A percentile compares a stretch with the other conserved stretches of the same genome.
Conservation (phyloP, 1,140 invertebrate species). For the Gerris buenoi region DNA sequence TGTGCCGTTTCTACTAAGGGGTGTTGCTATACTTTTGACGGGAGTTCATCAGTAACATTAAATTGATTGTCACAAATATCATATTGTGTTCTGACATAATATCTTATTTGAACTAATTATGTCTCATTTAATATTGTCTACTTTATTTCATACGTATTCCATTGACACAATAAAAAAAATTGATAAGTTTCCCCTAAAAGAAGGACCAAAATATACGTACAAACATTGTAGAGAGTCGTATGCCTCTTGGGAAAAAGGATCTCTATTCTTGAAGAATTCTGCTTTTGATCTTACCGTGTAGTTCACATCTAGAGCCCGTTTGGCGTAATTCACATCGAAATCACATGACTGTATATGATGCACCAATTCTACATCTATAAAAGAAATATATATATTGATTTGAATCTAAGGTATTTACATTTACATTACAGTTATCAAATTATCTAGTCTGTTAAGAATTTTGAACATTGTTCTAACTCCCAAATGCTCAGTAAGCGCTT, state of each 20-base stretch:
- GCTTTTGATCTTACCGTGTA: conserved; percentile 44
- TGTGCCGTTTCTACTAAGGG: too few species aligned
- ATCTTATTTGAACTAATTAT: not conserved
- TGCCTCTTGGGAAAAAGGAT: conserved; percentile 36
- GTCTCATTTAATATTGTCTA: not conserved
- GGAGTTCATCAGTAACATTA: too few species aligned
- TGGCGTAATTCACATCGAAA: conserved; percentile 42
- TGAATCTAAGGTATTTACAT: too few species aligned
- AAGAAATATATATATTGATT: too few species aligned
- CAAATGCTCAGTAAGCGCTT: too few species aligned
- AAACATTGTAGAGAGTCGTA: not conserved
- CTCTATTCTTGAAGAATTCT: conserved; percentile 25
- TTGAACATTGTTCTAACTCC: too few species aligned
- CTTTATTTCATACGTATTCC: not conserved
- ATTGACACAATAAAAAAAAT: not conserved
- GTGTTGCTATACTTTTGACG: too few species aligned
- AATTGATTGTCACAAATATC: not conserved
- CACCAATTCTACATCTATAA: conserved; percentile 41
- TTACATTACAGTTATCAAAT: too few species aligned
- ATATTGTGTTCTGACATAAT: not conserved
- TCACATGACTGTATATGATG: conserved; percentile 47
- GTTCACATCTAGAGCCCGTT: conserved; percentile 44
- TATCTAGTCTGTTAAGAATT: too few species aligned
- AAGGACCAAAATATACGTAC: not conserved
- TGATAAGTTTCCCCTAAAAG: not conserved